Percentiles rank a stretch among this genome's conserved stretches.
Conservation (phyloP, 2,888 invertebrate species). For the Morpho deidamia region DNA sequence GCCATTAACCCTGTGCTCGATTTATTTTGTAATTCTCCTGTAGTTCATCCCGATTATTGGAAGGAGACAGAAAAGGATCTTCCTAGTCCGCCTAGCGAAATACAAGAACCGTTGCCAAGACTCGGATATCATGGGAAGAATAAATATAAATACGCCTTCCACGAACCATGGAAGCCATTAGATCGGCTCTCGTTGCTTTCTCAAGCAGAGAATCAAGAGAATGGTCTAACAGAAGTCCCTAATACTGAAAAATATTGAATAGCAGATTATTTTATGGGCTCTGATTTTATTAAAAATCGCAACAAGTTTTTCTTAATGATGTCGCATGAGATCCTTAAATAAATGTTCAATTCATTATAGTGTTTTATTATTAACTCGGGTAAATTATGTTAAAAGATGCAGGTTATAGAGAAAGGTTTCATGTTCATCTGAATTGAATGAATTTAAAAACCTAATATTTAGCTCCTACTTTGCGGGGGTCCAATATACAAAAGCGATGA, state of each 20-base stretch:
- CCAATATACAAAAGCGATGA: too few relatives aligned
- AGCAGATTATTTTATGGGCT: constrained; percentile 34
- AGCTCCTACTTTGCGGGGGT: too few relatives aligned
- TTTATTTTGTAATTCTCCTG: constrained; percentile 49
- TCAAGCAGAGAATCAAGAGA: constrained; percentile 50
- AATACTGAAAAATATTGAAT: constrained; percentile 28
- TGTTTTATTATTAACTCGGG: background rate
- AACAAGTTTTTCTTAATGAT: background rate
- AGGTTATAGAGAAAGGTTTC: too few relatives aligned
- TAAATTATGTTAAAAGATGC: too few relatives aligned
- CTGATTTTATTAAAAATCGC: constrained; percentile 37
- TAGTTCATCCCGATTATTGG: constrained; percentile 60
- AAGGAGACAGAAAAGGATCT: constrained; percentile 39
- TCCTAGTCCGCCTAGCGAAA: constrained; percentile 23
- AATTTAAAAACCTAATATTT: too few relatives aligned
- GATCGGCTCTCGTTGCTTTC: constrained; percentile 52
- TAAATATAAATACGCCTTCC: constrained; percentile 65
- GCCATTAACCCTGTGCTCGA: constrained; percentile 34
- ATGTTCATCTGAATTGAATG: too few relatives aligned
- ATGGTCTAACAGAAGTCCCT: constrained; percentile 22
- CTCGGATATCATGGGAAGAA: constrained; percentile 60
- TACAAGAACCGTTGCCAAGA: constrained; percentile 38
- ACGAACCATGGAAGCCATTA: constrained; percentile 66
- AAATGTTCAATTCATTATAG: background rate
- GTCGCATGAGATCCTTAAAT: constrained; percentile 3